These are phyloP conservation scores for Orius insidiosus DNA, from an alignment of 1,140 invertebrate species.

Conservation along the genomic window DNA sequence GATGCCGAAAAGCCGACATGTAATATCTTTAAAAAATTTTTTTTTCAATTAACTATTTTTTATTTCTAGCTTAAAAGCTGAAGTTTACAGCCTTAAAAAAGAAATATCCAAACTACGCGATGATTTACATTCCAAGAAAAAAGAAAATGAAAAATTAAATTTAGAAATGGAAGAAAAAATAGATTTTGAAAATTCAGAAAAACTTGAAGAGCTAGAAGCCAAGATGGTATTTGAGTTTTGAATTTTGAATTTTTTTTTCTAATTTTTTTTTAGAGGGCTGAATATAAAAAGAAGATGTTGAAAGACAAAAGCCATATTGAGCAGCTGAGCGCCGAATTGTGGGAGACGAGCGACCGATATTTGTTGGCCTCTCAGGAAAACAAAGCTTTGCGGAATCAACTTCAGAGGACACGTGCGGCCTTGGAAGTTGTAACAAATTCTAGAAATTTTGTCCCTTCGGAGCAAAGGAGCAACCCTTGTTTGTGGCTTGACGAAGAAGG, in stretches of 20 bases:
- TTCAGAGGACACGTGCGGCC: background rate
- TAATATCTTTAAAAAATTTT: background rate
- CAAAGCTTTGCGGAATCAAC: constrained; percentile 9
- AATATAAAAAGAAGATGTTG: constrained; percentile 3
- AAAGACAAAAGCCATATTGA: constrained; percentile 12
- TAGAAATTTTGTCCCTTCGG: background rate
- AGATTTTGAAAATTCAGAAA: too few relatives aligned
- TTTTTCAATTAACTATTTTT: background rate
- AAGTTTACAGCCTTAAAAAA: too few relatives aligned
- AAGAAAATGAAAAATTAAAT: too few relatives aligned
- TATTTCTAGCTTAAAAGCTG: too few relatives aligned
- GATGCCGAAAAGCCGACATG: constrained; percentile 2
- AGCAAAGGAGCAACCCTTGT: constrained; percentile 2
- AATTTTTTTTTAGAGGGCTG: background rate
- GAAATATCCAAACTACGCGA: too few relatives aligned
- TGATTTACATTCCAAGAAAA: too few relatives aligned
- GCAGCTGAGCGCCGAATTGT: constrained; percentile 10
- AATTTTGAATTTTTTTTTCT: constrained; percentile 1
- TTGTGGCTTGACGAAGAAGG: background rate
- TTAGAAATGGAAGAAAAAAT: too few relatives aligned
- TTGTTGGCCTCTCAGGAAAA: constrained; percentile 10
- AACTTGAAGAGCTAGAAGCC: too few relatives aligned
- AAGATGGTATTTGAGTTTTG: background rate
- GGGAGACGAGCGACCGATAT: constrained; percentile 12
- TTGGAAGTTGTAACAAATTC: constrained; percentile 1